A percentile compares a stretch with the other conserved stretches of the same genome.
phyloP scores from a whole-genome alignment of 2,113 vertebrate species.

The Bucco capensis region DNA sequence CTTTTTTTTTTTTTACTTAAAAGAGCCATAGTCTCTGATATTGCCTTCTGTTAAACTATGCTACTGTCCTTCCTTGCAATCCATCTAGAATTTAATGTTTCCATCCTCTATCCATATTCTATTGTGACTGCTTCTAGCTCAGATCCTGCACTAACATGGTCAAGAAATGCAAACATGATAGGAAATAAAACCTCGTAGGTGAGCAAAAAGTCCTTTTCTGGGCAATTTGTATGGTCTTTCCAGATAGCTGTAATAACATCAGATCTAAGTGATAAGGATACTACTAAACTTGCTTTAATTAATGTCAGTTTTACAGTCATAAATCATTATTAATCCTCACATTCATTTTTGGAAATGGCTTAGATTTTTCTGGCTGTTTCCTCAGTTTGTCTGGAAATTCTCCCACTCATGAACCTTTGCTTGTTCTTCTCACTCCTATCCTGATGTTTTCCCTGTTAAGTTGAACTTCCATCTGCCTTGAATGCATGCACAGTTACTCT shows the following conservation, averaged over 20 bases:
- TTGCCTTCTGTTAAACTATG: neutral
- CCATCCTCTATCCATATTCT: neutral
- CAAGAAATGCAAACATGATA: neutral
- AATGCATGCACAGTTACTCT: neutral
- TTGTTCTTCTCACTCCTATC: neutral
- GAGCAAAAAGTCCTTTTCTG: slow-evolving; percentile 18
- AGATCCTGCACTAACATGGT: neutral
- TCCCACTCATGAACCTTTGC: slow-evolving; percentile 2
- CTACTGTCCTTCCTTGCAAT: neutral
- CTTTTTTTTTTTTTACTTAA: neutral
- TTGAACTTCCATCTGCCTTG: slow-evolving; percentile 13
- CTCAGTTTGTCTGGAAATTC: slow-evolving; percentile 28
- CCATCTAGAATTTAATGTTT: neutral
- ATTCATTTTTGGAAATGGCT: slow-evolving; percentile 58
- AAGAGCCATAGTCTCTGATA: neutral
- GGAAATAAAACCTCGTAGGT: neutral
- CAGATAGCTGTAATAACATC: slow-evolving; percentile 53
- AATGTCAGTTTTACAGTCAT: slow-evolving; percentile 60
- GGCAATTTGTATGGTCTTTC: slow-evolving; percentile 61
- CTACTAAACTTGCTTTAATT: slow-evolving; percentile 68
- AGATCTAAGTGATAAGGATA: slow-evolving; percentile 66
- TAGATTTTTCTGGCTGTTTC: slow-evolving; percentile 51
- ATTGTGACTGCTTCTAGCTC: neutral
- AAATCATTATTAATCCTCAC: slow-evolving; percentile 68
- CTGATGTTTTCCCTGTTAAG: slow-evolving; percentile 27